phyloP scores from a whole-genome alignment of 2,797 vertebrate species.

The Columba guinea region DNA sequence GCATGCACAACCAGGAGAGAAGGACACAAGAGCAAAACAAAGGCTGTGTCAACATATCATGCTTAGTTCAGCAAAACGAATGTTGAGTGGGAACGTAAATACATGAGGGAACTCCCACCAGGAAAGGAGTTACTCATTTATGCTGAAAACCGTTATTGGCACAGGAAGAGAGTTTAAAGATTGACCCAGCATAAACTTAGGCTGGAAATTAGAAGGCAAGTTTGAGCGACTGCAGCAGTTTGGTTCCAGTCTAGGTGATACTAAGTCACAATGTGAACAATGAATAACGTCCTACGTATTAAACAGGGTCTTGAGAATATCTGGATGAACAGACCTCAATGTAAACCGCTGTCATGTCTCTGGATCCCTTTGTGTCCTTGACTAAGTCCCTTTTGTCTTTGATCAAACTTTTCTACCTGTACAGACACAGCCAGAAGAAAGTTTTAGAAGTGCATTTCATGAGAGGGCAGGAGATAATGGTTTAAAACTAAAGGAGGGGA shows the following conservation, averaged over 20 bases:
- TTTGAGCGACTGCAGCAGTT: background rate
- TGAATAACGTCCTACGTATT: background rate
- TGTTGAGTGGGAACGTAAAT: background rate
- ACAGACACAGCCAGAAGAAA: background rate
- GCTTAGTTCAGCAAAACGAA: background rate
- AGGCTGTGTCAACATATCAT: background rate
- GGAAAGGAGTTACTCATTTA: slow-evolving; percentile 49
- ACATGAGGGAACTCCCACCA: background rate
- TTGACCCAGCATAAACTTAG: background rate
- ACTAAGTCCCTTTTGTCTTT: background rate
- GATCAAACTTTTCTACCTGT: background rate
- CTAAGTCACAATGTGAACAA: background rate
- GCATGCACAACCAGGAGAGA: background rate
- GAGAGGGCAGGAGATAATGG: too few species aligned
- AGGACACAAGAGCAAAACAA: background rate
- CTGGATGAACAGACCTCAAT: background rate
- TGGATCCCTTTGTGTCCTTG: background rate
- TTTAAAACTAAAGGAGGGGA: too few species aligned
- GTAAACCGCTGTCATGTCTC: background rate
- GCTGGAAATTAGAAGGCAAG: background rate
- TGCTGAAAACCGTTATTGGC: background rate
- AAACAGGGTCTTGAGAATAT: background rate
- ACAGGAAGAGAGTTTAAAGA: slow-evolving; percentile 40
- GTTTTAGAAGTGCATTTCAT: too few species aligned
- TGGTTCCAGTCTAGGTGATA: background rate